These are phyloP conservation scores for Apus apus DNA, from an alignment of 2,113 vertebrate genomes.

Conservation along the genomic window DNA sequence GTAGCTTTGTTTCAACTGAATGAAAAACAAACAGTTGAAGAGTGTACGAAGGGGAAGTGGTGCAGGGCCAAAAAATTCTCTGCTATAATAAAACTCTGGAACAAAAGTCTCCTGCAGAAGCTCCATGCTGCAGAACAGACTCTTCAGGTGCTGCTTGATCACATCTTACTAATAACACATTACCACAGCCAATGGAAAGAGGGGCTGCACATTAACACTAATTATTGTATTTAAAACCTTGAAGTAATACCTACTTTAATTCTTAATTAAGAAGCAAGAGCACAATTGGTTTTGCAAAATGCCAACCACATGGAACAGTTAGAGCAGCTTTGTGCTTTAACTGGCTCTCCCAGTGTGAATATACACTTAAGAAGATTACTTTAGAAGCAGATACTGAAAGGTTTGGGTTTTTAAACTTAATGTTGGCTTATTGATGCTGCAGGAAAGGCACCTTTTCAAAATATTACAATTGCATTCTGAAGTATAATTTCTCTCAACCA, in stretches of 20 bases:
- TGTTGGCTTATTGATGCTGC: slow-evolving; percentile 21
- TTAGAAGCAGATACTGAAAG: slow-evolving; percentile 16
- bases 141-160: not conserved
- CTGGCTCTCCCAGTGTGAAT: not conserved
- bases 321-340: not conserved
- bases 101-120: not conserved
- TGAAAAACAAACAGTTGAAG: not conserved
- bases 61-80: not conserved
- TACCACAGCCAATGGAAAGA: not conserved
- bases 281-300: not conserved
- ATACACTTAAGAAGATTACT: slow-evolving; percentile 13
- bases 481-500: slow-evolving; percentile 35
- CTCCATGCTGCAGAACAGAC: not conserved
- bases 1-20: not conserved
- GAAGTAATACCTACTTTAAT: not conserved
- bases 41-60: not conserved
- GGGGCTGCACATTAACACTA: not conserved
- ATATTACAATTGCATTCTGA: slow-evolving; percentile 20
- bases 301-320: not conserved
- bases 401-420: slow-evolving; percentile 6
- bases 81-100: not conserved
- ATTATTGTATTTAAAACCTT: slow-evolving; percentile 17
- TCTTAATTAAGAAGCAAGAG: not conserved
- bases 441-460: slow-evolving; percentile 58
- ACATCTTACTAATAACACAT: not conserved